phyloP scores from a whole-genome alignment of 2,888 invertebrate species.

The Anticlea derivata region DNA sequence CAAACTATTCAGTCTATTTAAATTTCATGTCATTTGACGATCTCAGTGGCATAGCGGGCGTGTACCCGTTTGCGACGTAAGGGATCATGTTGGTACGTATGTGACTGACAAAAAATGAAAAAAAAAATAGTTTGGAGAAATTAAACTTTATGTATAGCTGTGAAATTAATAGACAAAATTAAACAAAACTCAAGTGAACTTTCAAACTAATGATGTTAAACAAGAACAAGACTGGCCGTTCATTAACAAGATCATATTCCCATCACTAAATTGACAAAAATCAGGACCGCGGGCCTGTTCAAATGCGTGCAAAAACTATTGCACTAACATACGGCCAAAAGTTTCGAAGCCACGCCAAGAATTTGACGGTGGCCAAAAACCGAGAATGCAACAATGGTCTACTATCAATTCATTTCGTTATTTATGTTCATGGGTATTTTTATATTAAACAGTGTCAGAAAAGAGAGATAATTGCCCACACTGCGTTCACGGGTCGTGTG shows the following conservation, averaged over 20 bases:
- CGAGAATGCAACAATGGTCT: slow-evolving; percentile 66
- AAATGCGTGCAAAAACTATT: slow-evolving; percentile 36
- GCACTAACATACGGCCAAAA: slow-evolving; percentile 27
- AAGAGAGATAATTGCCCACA: slow-evolving; percentile 4
- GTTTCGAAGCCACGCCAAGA: slow-evolving; percentile 46
- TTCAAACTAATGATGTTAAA: no score
- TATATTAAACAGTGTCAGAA: slow-evolving; percentile 39
- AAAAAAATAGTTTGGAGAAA: no score
- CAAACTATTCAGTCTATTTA: no score
- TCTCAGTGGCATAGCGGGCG: no score
- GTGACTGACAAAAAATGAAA: no score
- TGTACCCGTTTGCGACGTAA: no score
- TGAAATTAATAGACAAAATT: no score
- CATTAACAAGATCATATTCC: not conserved
- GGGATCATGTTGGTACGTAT: no score
- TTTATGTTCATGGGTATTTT: slow-evolving; percentile 39
- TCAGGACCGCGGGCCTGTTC: slow-evolving; percentile 24
- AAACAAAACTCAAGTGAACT: not conserved
- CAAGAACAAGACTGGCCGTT: slow-evolving; percentile 12
- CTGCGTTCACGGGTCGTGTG: not conserved
- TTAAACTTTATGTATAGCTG: no score
- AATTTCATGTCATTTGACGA: no score
- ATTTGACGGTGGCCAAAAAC: slow-evolving; percentile 59
- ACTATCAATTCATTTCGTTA: slow-evolving; percentile 55
- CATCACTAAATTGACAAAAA: slow-evolving; percentile 32